Conservation (phyloP, 2,888 invertebrate species). For the Fabriciana adippe region DNA sequence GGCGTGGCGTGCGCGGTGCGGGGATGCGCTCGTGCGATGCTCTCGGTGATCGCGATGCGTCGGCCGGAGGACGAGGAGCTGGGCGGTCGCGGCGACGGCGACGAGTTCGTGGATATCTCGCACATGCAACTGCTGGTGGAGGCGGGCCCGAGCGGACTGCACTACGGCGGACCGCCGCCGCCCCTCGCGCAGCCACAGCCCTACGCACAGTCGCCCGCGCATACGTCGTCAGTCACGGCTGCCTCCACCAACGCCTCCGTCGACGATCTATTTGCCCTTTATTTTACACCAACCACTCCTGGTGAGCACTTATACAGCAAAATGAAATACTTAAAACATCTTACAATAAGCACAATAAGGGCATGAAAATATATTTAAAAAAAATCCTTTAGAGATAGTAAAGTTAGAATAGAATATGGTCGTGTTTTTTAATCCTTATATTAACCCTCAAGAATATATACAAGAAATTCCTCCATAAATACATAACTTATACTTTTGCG, state of each 20-base stretch:
- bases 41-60: conserved; percentile 88
- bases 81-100: conserved; percentile 78
- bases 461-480: too few species aligned
- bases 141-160: conserved; percentile 78
- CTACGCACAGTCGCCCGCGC: conserved; percentile 63
- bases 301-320: conserved; percentile 63
- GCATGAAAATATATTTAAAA: too few species aligned
- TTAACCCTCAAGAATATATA: too few species aligned
- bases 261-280: conserved; percentile 89
- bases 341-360: too few species aligned
- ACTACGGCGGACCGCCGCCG: conserved; percentile 74
- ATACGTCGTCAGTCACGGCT: conserved; percentile 54
- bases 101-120: conserved; percentile 92
- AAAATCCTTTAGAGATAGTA: too few species aligned
- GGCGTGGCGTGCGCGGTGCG: conserved; percentile 66
- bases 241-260: conserved; percentile 83
- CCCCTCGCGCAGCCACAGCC: conserved; percentile 75
- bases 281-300: conserved; percentile 86
- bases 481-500: too few species aligned
- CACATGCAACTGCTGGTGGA: conserved; percentile 90
- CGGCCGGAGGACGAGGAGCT: conserved; percentile 87
- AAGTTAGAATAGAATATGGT: too few species aligned
- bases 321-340: background rate
- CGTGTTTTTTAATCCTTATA: too few species aligned
- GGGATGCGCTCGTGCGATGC: conserved; percentile 80